Evolutionary conservation across 2,113 vertebrate species (phyloP).

Genomic region (Mustela nigripes): DNA sequence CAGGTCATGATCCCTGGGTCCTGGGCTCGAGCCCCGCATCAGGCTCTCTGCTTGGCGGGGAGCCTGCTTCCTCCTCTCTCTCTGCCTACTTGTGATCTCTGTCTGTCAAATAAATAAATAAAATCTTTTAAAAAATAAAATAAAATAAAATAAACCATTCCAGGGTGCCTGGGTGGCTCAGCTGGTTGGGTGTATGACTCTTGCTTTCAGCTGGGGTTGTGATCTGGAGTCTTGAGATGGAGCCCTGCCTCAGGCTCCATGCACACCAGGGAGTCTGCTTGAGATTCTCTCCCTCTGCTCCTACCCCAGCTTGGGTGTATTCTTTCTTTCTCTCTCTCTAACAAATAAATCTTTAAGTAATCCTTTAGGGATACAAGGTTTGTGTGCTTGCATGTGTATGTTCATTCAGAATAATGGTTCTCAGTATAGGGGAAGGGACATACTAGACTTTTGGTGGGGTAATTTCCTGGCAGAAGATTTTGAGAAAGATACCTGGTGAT

Average conservation of each 20-base stretch:
- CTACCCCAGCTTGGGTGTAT: not conserved
- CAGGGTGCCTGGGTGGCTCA: not conserved
- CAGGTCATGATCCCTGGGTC: too few relatives aligned
- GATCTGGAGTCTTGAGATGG: not conserved
- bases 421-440: not conserved
- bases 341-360: not conserved
- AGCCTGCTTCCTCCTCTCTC: too few relatives aligned
- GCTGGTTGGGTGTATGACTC: not conserved
- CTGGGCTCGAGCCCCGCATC: too few relatives aligned
- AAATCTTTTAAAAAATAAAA: not conserved
- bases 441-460: not conserved
- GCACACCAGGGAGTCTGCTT: not conserved
- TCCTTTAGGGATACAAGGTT: not conserved
- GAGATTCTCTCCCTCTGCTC: not conserved
- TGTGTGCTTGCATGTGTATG: not conserved
- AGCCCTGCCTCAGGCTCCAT: not conserved
- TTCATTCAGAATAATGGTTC: constrained; percentile 9
- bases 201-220: not conserved
- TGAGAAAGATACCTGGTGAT: not conserved
- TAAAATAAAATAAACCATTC: not conserved
- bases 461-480: not conserved
- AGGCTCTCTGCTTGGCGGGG: too few relatives aligned
- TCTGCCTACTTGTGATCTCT: too few relatives aligned
- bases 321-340: not conserved
- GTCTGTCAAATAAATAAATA: too few relatives aligned